Percentiles rank a stretch among this genome's conserved stretches.
These are phyloP conservation scores for Oreocharis arfaki DNA, from an alignment of 2,113 vertebrate species.

Conservation along the genomic window DNA sequence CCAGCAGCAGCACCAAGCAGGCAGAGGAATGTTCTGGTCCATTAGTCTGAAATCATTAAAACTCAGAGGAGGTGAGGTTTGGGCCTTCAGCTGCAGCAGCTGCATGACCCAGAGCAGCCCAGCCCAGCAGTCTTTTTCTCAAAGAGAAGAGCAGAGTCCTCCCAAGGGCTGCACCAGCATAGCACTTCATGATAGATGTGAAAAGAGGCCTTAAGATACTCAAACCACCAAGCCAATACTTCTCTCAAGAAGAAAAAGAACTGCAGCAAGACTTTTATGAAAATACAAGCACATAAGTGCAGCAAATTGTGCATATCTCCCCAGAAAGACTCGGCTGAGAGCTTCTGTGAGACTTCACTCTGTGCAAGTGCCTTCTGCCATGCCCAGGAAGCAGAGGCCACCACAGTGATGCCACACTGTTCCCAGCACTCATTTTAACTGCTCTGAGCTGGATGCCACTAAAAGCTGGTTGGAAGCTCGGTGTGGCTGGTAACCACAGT, in stretches of 20 bases:
- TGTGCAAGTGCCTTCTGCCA: background rate
- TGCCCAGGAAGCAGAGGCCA: background rate
- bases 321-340: background rate
- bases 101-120: background rate
- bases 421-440: background rate
- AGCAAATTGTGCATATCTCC: background rate
- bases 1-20: background rate
- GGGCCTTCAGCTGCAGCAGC: background rate
- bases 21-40: background rate
- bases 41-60: background rate
- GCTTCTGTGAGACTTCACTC: background rate
- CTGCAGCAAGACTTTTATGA: background rate
- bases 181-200: rapidly evolving
- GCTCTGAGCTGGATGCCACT: background rate
- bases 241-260: background rate
- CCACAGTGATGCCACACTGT: background rate
- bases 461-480: background rate
- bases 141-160: background rate
- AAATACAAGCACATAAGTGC: background rate
- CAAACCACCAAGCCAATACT: background rate
- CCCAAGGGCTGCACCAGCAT: background rate
- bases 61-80: background rate
- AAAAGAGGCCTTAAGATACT: background rate
- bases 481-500: background rate
- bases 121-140: background rate